Evolutionary conservation across 2,888 invertebrate species (phyloP).

Genomic region (Trachelus troglodyta): DNA sequence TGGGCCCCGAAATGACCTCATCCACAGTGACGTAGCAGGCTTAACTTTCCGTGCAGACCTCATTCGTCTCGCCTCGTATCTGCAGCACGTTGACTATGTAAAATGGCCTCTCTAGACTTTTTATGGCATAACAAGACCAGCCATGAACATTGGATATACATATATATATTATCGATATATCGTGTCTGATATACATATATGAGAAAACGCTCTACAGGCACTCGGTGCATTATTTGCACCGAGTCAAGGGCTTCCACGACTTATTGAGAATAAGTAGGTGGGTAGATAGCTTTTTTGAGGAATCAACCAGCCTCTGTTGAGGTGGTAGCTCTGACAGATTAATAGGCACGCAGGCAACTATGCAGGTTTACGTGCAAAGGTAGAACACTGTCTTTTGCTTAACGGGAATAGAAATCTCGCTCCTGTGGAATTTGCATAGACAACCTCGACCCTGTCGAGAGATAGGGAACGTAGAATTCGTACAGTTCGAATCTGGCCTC

Average conservation of each 20-base stretch:
- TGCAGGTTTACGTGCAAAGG: neutral
- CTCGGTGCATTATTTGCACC: neutral
- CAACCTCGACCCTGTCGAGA: neutral
- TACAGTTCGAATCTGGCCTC: conserved; percentile 37
- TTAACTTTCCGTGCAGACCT: neutral
- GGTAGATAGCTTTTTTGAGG: neutral
- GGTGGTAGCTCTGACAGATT: neutral
- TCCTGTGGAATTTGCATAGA: neutral
- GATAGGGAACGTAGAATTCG: conserved; percentile 25
- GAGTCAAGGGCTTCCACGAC: neutral
- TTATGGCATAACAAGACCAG: no score
- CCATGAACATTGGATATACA: no score
- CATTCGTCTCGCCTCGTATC: neutral
- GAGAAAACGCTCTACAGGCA: neutral
- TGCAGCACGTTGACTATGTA: neutral
- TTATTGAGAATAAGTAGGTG: neutral
- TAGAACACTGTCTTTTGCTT: neutral
- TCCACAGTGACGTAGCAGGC: neutral
- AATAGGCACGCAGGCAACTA: neutral
- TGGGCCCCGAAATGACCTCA: neutral
- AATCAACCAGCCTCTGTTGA: neutral
- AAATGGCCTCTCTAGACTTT: neutral
- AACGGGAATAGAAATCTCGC: neutral
- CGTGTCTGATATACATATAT: neutral
- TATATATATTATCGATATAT: no score